Evolutionary conservation across 2,888 invertebrate species (phyloP).

Genomic region (Lochmaea crataegi): DNA sequence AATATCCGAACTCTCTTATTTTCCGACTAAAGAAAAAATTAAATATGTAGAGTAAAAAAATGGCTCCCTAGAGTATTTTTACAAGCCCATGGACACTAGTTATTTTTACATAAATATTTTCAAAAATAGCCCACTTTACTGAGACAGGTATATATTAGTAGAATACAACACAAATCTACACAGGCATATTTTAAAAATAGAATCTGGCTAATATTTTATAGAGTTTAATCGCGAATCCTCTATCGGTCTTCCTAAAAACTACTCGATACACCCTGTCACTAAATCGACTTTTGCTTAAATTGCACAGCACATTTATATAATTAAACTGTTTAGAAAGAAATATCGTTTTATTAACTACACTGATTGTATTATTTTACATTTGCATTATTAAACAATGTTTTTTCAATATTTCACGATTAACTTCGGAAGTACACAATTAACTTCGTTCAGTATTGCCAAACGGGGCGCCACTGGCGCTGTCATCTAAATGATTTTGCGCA

Average conservation of each 20-base stretch:
- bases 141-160: slow-evolving; percentile 63
- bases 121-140: slow-evolving; percentile 63
- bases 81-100: slow-evolving; percentile 60
- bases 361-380: slow-evolving; percentile 35
- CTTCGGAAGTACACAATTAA: slow-evolving; percentile 45
- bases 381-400: slow-evolving; percentile 34
- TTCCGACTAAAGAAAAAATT: slow-evolving; percentile 34
- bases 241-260: slow-evolving; percentile 64
- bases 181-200: slow-evolving; percentile 63
- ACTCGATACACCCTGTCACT: slow-evolving; percentile 64
- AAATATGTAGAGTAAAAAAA: slow-evolving; percentile 55
- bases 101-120: slow-evolving; percentile 64
- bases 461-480: slow-evolving; percentile 54
- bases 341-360: slow-evolving; percentile 27
- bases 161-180: slow-evolving; percentile 63
- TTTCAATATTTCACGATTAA: slow-evolving; percentile 38
- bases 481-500: slow-evolving; percentile 48
- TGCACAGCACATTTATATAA: slow-evolving; percentile 36
- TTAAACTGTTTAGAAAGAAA: slow-evolving; percentile 13
- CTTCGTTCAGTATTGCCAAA: slow-evolving; percentile 43
- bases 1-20: slow-evolving; percentile 39
- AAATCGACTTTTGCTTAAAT: slow-evolving; percentile 57
- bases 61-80: slow-evolving; percentile 62
- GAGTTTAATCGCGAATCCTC: slow-evolving; percentile 59
- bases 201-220: slow-evolving; percentile 61